Conservation (phyloP, 2,113 vertebrate species). For the Bubo bubo region DNA sequence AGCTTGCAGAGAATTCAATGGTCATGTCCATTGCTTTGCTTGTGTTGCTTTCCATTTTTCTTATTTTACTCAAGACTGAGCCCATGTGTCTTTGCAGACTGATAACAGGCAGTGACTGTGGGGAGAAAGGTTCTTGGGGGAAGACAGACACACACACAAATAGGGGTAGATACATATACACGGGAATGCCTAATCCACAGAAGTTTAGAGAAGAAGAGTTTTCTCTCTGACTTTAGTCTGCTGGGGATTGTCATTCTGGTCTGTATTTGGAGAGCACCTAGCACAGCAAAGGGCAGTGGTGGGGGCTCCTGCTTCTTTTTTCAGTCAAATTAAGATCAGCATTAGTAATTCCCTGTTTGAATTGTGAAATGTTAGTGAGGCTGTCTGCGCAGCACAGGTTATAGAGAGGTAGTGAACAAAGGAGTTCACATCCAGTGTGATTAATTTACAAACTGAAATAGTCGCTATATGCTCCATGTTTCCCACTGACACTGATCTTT, state of each 20-base stretch:
- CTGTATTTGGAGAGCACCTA: background rate
- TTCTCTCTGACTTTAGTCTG: background rate
- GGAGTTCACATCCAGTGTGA: background rate
- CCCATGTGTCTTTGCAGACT: background rate
- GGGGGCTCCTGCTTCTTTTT: background rate
- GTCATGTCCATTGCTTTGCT: fast-evolving
- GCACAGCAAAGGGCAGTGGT: background rate
- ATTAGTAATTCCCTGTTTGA: background rate
- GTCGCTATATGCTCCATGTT: background rate
- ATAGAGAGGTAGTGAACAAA: background rate
- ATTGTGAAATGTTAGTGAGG: background rate
- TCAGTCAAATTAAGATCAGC: background rate
- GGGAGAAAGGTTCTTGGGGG: background rate
- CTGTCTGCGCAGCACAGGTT: background rate
- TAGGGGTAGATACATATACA: background rate
- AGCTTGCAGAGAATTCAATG: background rate
- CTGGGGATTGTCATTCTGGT: background rate
- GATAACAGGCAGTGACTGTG: background rate
- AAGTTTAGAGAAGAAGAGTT: background rate
- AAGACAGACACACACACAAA: background rate
- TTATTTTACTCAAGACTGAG: background rate
- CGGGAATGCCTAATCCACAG: background rate
- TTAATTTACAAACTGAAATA: background rate
- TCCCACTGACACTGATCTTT: background rate
- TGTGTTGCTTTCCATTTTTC: background rate